Evolutionary conservation across 2,888 invertebrate genomes (phyloP).

Genomic region (Gandaritis pyraliata): DNA sequence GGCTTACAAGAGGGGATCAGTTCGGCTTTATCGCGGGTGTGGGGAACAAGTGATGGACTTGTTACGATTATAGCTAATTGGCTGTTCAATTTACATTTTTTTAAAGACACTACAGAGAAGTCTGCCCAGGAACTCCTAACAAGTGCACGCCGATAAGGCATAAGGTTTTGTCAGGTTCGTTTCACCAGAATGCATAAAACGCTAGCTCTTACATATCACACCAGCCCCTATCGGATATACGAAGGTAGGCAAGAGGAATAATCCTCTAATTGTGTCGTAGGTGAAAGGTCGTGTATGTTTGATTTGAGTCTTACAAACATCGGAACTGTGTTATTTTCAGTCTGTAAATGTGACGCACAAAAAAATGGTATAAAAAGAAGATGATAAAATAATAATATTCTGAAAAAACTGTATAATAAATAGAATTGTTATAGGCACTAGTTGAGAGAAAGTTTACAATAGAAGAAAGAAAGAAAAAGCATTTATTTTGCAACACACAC

Average conservation of each 20-base stretch:
- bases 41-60: slow-evolving; percentile 44
- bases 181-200: not conserved
- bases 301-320: slow-evolving; percentile 47
- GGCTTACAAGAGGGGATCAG: slow-evolving; percentile 79
- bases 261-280: slow-evolving; percentile 71
- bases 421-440: too few relatives aligned
- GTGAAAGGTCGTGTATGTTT: slow-evolving; percentile 58
- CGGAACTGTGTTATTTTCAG: slow-evolving; percentile 14
- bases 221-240: slow-evolving; percentile 52
- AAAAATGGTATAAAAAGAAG: not conserved
- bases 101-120: too few relatives aligned
- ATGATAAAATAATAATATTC: too few relatives aligned
- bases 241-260: slow-evolving; percentile 66
- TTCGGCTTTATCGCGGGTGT: slow-evolving; percentile 75
- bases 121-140: too few relatives aligned
- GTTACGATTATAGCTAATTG: slow-evolving; percentile 25
- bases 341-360: not conserved
- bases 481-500: too few relatives aligned
- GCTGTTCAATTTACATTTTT: too few relatives aligned
- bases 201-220: slow-evolving; percentile 32
- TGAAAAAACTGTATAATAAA: too few relatives aligned
- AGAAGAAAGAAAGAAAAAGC: too few relatives aligned
- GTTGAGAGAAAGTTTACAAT: too few relatives aligned
- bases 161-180: too few relatives aligned
- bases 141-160: too few relatives aligned